A percentile compares a stretch with the other conserved stretches of the same genome.
phyloP scores from a whole-genome alignment of 1,140 invertebrate species.

The Cotesia typhae region DNA sequence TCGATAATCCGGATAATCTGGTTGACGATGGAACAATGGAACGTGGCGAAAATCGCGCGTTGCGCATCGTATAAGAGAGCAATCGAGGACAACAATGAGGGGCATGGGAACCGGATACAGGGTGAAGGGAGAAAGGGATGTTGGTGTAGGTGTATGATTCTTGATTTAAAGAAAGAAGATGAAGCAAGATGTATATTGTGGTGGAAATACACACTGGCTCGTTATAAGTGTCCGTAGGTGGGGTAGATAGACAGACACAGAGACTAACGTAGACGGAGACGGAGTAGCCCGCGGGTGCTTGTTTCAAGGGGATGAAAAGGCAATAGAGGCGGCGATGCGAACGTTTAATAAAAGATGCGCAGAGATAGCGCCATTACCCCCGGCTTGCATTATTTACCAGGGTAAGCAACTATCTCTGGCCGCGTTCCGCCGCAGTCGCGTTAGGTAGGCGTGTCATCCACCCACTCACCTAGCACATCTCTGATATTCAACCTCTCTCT shows the following conservation, averaged over 20 bases:
- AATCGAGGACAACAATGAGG: conserved; percentile 24
- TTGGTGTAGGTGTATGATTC: neutral
- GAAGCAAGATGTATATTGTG: neutral
- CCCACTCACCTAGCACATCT: conserved; percentile 27
- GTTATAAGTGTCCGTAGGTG: neutral
- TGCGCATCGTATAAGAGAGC: conserved; percentile 31
- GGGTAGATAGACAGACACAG: neutral
- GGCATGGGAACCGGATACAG: neutral
- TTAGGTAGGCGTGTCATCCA: conserved; percentile 58
- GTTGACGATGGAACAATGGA: conserved; percentile 40
- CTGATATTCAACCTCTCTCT: conserved; percentile 4
- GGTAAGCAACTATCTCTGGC: conserved; percentile 61
- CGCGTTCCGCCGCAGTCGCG: conserved; percentile 61
- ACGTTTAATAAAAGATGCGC: conserved; percentile 68
- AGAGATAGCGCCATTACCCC: conserved; percentile 67
- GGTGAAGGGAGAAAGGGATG: conserved; percentile 1
- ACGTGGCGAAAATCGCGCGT: conserved; percentile 27
- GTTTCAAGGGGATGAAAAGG: conserved; percentile 27
- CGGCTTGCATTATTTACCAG: conserved; percentile 65
- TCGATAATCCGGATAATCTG: conserved; percentile 43
- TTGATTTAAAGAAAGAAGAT: neutral
- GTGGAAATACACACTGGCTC: neutral
- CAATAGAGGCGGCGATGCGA: conserved; percentile 47
- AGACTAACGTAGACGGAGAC: too few relatives aligned
- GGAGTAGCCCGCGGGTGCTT: neutral